Evolutionary conservation across 2,797 vertebrate genomes (phyloP), one percentile per base, ranked within the genome.

Genomic region (Delichon dasypus): DNA sequence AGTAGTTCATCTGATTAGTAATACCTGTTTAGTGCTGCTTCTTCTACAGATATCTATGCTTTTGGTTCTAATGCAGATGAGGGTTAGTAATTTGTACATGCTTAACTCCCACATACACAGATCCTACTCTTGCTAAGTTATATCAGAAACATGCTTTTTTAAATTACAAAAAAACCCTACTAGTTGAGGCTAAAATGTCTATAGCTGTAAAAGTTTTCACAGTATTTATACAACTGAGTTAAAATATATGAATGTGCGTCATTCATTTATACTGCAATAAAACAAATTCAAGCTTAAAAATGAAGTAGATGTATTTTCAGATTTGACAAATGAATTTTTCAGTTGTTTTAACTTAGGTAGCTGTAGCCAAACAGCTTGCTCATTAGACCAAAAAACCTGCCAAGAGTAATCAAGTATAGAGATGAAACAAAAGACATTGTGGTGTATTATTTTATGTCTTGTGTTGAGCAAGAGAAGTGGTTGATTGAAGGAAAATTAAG

Each of bases 301-400:
- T 61, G 21, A 85, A 93, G 64, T 79, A 54, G 66, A 40, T 82
- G 14, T 79, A 44, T 77, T 92, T 97, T 88, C 64, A 77, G n/a
- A 65, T 90, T 87, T 94, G 84, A 70, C 74, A 97, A 64, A 64
- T 92, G 55, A 60, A 10, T 68, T 90, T 89, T 91, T 96, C 74
- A 44, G 23, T 97, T 93, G 80, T 61, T 95, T 95, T 94, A 75
- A 57, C 77, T 92, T 89, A 57, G n/a, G 82, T 96, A 84, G 58
- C 93, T 96, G 88, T 96, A 97, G 60, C n/a, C 47, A 85, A 51
- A 67, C 62, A 91, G 51, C 54, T 95, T 97, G 64, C 67, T 97
- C 68, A 82, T 97, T 97, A 97, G 90, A 94, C 44, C 93, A 94
- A 96, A 89, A 95, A 96, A 82, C 6, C 34, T 95, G 76, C 81